Evolutionary conservation across 2,113 vertebrate genomes (phyloP).

Genomic region (Lichenostomus cassidix): DNA sequence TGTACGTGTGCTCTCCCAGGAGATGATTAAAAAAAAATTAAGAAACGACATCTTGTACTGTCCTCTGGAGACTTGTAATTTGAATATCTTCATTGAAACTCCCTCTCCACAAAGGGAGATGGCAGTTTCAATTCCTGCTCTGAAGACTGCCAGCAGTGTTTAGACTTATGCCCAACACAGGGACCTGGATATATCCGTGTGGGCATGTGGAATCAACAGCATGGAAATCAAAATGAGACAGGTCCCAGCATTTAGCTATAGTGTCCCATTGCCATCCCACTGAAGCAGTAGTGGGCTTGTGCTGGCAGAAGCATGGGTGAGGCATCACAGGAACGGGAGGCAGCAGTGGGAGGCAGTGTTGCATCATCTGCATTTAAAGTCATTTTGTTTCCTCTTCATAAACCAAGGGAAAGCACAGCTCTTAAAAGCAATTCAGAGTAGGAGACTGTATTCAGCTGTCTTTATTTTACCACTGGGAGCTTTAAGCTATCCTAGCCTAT

Average conservation of each 20-base stretch:
- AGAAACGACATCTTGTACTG: background rate
- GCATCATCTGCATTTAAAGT: background rate
- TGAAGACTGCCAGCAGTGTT: background rate
- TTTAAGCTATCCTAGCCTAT: background rate
- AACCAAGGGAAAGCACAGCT: background rate
- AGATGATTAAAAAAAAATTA: background rate
- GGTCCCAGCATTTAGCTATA: background rate
- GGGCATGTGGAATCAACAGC: background rate
- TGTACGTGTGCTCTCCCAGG: background rate
- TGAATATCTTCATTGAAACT: background rate
- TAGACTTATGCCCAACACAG: background rate
- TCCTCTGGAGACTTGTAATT: background rate
- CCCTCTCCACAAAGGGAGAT: background rate
- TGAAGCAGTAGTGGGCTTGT: background rate
- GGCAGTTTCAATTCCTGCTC: background rate
- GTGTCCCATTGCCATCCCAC: background rate
- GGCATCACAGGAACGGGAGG: rapidly evolving
- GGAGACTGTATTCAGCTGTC: background rate
- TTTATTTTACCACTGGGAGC: constrained; percentile 15
- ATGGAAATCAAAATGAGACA: background rate
- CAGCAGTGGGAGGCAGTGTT: background rate
- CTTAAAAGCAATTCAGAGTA: background rate
- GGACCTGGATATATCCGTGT: background rate
- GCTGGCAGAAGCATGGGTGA: background rate
- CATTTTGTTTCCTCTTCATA: background rate